These are phyloP conservation scores for Melanotaenia pygmaea DNA, from an alignment of 2,797 vertebrate genomes.

Conservation along the genomic window DNA sequence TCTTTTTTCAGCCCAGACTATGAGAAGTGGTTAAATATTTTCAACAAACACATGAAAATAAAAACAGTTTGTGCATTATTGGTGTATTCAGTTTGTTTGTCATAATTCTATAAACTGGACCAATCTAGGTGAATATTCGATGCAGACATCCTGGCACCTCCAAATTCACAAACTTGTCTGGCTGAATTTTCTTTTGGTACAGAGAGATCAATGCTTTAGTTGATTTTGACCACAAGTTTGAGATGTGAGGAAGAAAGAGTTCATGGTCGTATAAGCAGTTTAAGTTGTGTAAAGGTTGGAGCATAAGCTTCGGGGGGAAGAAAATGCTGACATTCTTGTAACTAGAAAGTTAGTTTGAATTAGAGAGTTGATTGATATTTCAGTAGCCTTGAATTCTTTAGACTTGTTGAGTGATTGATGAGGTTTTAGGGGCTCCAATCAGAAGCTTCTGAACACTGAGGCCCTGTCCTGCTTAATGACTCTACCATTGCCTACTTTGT, in stretches of 20 bases:
- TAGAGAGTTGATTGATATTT: conserved; percentile 23
- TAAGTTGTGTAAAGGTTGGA: no score
- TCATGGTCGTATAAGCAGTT: no score
- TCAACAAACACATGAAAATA: not conserved
- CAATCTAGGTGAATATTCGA: no score
- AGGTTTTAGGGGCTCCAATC: conserved; percentile 29
- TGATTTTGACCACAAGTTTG: no score
- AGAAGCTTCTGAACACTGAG: not conserved
- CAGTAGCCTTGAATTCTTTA: conserved; percentile 39
- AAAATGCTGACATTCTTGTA: not conserved
- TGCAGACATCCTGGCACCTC: no score
- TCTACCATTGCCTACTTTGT: conserved; percentile 25
- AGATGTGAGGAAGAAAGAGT: no score
- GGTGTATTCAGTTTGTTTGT: not conserved
- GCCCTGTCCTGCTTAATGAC: conserved; percentile 33
- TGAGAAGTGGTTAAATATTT: not conserved
- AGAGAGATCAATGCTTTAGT: no score
- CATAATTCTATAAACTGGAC: not conserved
- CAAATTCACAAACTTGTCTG: no score
- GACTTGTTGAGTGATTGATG: conserved; percentile 44
- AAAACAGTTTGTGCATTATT: not conserved
- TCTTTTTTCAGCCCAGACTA: not conserved
- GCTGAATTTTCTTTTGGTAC: no score
- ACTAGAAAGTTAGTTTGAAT: conserved; percentile 22
- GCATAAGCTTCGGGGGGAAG: no score